phyloP scores from a whole-genome alignment of 2,888 invertebrate genomes.

The Drosophila macrothrix region DNA sequence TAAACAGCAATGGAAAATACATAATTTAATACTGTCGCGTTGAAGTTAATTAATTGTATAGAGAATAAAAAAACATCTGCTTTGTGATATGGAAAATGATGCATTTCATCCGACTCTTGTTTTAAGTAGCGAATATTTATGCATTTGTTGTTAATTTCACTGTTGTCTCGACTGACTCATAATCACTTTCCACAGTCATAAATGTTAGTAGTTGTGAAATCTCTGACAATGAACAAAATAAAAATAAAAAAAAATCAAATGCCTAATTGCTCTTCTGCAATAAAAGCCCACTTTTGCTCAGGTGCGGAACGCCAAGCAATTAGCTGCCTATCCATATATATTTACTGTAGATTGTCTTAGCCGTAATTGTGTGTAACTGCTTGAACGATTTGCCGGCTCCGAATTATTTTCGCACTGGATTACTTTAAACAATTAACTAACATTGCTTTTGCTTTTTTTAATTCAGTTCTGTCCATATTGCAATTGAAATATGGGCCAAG shows the following conservation, averaged over 20 bases:
- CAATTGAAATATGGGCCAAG: constrained; percentile 85
- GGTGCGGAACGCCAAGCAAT: constrained; percentile 2
- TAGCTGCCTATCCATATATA: background rate
- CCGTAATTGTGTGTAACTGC: constrained; percentile 1
- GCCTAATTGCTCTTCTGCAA: background rate
- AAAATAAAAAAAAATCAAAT: background rate
- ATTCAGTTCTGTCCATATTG: constrained; percentile 72
- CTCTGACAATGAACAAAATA: constrained; percentile 1
- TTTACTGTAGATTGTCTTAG: background rate
- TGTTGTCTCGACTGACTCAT: background rate
- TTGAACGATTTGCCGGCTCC: background rate
- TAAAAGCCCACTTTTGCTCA: constrained; percentile 1
- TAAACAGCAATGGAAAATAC: background rate
- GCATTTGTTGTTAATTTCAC: background rate
- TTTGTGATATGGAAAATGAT: background rate
- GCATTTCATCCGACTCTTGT: background rate
- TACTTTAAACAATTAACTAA: background rate
- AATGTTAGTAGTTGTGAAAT: constrained; percentile 1
- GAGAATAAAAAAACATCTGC: background rate
- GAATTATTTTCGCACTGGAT: background rate
- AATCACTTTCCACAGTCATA: background rate
- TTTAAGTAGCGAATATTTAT: background rate
- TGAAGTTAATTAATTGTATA: background rate
- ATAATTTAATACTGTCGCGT: background rate
- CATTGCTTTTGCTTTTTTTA: too few species aligned